Conservation (phyloP, 2,113 vertebrate species). For the Montifringilla adamsi region DNA sequence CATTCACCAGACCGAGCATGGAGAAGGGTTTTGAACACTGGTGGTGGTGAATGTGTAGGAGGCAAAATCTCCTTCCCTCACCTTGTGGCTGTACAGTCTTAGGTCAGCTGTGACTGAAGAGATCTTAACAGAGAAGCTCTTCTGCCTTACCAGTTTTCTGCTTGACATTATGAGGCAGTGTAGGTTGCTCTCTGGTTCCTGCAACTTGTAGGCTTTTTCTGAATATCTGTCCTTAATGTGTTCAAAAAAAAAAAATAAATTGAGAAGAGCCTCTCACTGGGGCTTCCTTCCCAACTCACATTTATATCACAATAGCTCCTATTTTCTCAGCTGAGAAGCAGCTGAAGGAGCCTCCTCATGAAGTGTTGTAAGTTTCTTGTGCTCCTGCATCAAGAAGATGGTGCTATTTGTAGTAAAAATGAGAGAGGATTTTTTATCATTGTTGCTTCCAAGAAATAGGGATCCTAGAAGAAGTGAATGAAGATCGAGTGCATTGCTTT, state of each 20-base stretch:
- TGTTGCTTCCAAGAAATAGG: neutral
- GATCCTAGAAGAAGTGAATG: neutral
- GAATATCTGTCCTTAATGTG: neutral
- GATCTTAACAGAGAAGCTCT: neutral
- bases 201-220: neutral
- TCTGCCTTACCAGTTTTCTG: neutral
- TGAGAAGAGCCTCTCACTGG: neutral
- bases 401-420: neutral
- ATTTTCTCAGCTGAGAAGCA: neutral
- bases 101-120: neutral
- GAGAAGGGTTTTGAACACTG: accelerated
- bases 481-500: neutral
- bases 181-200: neutral
- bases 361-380: neutral
- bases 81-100: neutral
- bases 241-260: neutral
- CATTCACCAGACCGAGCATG: neutral
- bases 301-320: neutral
- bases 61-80: neutral
- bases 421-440: neutral
- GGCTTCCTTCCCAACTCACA: neutral
- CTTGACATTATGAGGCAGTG: neutral
- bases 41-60: neutral
- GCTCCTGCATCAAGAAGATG: neutral
- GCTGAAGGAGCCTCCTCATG: neutral